Evolutionary conservation across 2,888 invertebrate genomes (phyloP), one percentile per base, ranked within the genome.

Genomic region (Diachrysia chrysitis): DNA sequence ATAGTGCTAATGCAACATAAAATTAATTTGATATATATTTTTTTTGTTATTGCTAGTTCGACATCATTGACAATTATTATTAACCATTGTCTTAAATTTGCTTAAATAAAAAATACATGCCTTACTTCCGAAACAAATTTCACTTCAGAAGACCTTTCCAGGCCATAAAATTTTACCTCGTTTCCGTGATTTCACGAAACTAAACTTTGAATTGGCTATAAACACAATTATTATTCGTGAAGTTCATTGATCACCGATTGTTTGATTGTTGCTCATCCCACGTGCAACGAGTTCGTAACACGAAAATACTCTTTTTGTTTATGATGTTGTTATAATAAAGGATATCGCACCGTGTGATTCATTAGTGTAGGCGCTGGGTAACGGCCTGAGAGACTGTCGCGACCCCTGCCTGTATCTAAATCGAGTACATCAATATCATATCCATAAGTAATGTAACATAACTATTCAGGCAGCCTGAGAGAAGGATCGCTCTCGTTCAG

Each of bases 341-440:
- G 81, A 83, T 85, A 87, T 76, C 76, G 83, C 83, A 78, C 85
- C 72, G 79, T 90, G 89, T 90, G 89, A 89, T 83, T 90, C 87
- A 87, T 83, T 75, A 65, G 82, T 66, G 89, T 89, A 75, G 87
- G 87, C 71, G 79, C 72, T 84, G 84, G 81, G 66, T 83, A 84
- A 83, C 72, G 85, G 83, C 83, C 81, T 71, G 66, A 48, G 46
- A 72, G 70, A 68, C 69, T 57, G 23, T 72, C 58, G 68, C 71
- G 69, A 76, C 76, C 73, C 62, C 54, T 54, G n/a, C n/a, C n/a
- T n/a, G 21, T 29, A 10, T 37, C 58, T 48, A 48, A 48, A 29
- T 23, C 19, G 10, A 37, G 35, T 46, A 25, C 58, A 63, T 56
- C 12, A 56, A 42, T 23, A n/a, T n/a, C n/a, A n/a, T n/a, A n/a